These are phyloP conservation scores for Lonchura striata DNA, from an alignment of 2,113 vertebrate species.

Conservation along the genomic window DNA sequence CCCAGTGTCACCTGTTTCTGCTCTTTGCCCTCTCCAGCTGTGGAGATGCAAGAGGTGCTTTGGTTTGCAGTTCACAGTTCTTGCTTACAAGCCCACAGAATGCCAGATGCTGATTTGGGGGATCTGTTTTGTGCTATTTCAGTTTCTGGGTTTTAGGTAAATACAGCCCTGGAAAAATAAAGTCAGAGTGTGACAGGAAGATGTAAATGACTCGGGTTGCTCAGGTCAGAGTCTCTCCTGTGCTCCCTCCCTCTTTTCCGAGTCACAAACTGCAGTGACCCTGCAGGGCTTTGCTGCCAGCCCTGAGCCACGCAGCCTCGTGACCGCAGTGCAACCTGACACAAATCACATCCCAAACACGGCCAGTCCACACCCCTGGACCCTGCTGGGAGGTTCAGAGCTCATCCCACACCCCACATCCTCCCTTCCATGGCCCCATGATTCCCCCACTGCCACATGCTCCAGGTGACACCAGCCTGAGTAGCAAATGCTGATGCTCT, in stretches of 20 bases:
- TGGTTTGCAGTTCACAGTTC: background rate
- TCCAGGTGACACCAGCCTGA: background rate
- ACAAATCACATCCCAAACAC: background rate
- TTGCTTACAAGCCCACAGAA: background rate
- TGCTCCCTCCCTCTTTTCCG: background rate
- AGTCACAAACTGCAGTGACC: background rate
- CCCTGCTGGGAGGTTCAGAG: background rate
- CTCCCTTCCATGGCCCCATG: rapidly evolving
- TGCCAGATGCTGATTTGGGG: background rate
- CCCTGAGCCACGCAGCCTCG: background rate
- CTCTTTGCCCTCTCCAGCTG: background rate
- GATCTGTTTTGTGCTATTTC: background rate
- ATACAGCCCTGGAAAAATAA: background rate
- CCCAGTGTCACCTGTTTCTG: background rate
- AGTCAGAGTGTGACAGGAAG: background rate
- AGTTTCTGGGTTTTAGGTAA: background rate
- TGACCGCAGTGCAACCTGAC: background rate
- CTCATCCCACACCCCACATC: background rate
- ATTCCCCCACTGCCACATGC: background rate
- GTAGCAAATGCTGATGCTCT: background rate
- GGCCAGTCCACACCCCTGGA: background rate
- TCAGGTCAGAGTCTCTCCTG: background rate
- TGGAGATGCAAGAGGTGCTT: background rate
- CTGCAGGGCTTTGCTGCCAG: background rate
- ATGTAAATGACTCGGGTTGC: background rate